These are phyloP conservation scores for Eretmochelys imbricata DNA, from an alignment of 2,113 vertebrate genomes.

Conservation along the genomic window DNA sequence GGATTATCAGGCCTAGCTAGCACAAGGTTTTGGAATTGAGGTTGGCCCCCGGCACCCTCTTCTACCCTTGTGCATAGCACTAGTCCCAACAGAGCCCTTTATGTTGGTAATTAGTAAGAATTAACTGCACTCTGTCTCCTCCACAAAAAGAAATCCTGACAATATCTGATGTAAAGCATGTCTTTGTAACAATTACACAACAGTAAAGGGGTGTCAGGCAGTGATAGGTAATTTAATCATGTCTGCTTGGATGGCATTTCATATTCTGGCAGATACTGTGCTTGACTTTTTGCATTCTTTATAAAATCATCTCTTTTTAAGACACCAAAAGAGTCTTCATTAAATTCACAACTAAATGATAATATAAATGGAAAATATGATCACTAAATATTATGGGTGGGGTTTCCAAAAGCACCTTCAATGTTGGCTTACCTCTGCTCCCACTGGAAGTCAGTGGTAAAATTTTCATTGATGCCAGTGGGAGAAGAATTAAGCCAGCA, in stretches of 20 bases:
- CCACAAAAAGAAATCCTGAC: not conserved
- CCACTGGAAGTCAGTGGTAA: not conserved
- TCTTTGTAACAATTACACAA: not conserved
- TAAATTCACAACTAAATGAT: not conserved
- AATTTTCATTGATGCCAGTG: not conserved
- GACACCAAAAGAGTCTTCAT: not conserved
- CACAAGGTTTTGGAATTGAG: not conserved
- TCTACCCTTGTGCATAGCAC: rapidly evolving
- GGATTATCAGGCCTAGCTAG: not conserved
- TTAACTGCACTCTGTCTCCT: not conserved
- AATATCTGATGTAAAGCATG: not conserved
- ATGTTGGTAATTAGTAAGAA: not conserved
- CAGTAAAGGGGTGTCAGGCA: not conserved
- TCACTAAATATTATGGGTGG: not conserved
- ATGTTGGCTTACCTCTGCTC: not conserved
- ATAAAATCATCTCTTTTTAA: not conserved
- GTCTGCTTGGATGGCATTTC: not conserved
- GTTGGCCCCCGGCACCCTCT: not conserved
- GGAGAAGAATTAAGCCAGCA: not conserved
- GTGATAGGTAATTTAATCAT: not conserved
- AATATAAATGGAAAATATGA: not conserved
- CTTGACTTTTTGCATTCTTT: not conserved
- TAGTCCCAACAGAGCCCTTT: not conserved
- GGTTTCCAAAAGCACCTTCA: not conserved
- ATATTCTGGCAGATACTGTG: not conserved